These are phyloP conservation scores for Clavelina lepadiformis DNA, from an alignment of 23 tunicate genomes.

Conservation along the genomic window DNA sequence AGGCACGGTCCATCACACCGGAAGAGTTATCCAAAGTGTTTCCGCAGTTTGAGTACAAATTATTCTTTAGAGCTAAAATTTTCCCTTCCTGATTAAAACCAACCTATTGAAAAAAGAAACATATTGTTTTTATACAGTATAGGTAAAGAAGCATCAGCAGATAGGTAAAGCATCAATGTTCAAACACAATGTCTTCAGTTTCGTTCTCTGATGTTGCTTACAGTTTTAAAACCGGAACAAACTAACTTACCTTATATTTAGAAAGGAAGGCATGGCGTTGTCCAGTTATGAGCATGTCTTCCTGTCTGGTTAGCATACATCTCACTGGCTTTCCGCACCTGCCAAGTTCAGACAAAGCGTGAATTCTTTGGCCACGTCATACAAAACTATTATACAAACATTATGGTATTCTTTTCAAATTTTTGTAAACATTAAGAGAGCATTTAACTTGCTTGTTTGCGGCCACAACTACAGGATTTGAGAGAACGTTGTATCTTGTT, in stretches of 20 bases:
- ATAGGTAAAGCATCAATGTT: too few species aligned
- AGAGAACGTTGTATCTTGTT: conserved; percentile 22
- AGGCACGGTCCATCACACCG: conserved; percentile 26
- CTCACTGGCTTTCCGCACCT: conserved; percentile 77
- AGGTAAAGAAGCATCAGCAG: too few species aligned
- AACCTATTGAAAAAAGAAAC: conserved; percentile 42
- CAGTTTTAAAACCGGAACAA: too few species aligned
- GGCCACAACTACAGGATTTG: conserved; percentile 65
- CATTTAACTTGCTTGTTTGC: conserved; percentile 88
- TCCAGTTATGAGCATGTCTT: conserved; percentile 87
- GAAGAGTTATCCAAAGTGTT: conserved; percentile 53
- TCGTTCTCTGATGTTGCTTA: too few species aligned
- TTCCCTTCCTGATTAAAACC: conserved; percentile 71
- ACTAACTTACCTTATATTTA: conserved; percentile 53
- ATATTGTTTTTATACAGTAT: too few species aligned
- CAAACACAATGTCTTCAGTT: too few species aligned
- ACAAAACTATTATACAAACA: too few species aligned
- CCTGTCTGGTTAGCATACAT: conserved; percentile 63
- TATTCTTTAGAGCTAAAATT: conserved; percentile 34
- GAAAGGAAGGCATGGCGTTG: conserved; percentile 66
- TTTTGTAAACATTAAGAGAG: too few species aligned
- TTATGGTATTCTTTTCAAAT: too few species aligned
- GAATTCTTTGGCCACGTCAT: too few species aligned
- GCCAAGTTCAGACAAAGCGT: too few species aligned
- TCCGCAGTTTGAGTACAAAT: conserved; percentile 64